Evolutionary conservation across 2,888 invertebrate species (phyloP), one percentile per base, ranked within the genome.

Genomic region (Dyspetes luteomarginatus): DNA sequence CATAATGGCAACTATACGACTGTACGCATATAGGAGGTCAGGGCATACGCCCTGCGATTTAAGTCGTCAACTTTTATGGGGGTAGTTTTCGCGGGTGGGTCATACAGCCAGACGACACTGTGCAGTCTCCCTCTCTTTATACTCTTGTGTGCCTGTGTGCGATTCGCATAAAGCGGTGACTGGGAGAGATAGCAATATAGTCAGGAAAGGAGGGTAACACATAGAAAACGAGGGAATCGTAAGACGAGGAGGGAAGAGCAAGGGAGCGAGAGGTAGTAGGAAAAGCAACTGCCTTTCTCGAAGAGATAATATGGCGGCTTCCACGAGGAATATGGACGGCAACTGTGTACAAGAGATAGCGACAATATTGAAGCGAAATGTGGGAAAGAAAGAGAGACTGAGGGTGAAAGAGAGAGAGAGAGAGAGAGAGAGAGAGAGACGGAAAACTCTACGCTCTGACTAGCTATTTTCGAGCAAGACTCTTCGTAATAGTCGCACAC

Each of bases 1-100:
- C 5, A 12, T 12, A 62, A 19, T 36, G 36, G 36, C 1, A 48
- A 5, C 15, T 19, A 22, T 41, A 56, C 64, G 56, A 64, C 48
- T 68, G 56, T 58, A 55, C 22, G 30, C 9, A 17, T 74, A 56
- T 74, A 74, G 72, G 75, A 82, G 82, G 78, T 83, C 81, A 75
- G 83, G 87, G 87, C 90, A 90, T 90, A 90, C 90, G 90, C 89
- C 89, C 86, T 83, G 86, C 89, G 89, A 89, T 90, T 90, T 89
- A 90, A 90, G 89, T 90, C 89, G 89, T 90, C 90, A 89, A 89
- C 89, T 90, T 90, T 90, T 90, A 90, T 89, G 89, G 88, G 85
- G 89, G 89, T 90, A 90, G 90, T 90, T 90, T 89, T 89, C 89
- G 85, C 86, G 86, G 87, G 87, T 88, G 88, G 68, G 68, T 73